These are phyloP conservation scores for Nyctibius bracteatus DNA, from an alignment of 2,113 vertebrate species.

Conservation along the genomic window DNA sequence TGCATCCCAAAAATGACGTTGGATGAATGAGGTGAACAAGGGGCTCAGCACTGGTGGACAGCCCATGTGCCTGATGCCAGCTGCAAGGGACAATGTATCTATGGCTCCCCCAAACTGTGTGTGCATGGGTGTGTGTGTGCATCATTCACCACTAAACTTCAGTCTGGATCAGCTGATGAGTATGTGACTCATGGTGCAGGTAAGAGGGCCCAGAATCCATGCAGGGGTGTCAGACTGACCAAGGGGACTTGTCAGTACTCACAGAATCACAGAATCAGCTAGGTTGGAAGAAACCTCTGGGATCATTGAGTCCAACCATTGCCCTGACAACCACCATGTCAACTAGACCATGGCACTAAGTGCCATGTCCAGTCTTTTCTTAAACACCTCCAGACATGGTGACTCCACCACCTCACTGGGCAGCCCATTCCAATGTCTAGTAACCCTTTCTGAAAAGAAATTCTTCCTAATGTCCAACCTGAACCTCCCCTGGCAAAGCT, in stretches of 20 bases:
- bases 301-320: too few relatives aligned
- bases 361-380: too few relatives aligned
- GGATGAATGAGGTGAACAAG: not conserved
- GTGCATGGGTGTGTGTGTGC: accelerated
- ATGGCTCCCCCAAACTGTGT: not conserved
- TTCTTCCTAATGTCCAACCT: too few relatives aligned
- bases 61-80: not conserved
- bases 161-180: not conserved
- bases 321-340: too few relatives aligned
- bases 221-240: accelerated
- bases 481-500: too few relatives aligned
- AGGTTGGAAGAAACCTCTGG: too few relatives aligned
- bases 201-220: not conserved
- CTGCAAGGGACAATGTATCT: not conserved
- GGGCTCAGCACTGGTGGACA: accelerated
- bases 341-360: too few relatives aligned
- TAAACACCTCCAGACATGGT: too few relatives aligned
- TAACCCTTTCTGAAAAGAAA: too few relatives aligned
- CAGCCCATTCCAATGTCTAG: too few relatives aligned
- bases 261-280: too few relatives aligned
- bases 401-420: too few relatives aligned
- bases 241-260: not conserved
- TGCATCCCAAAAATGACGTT: accelerated
- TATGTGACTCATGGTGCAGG: not conserved
- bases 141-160: not conserved